A percentile compares a stretch with the other conserved stretches of the same genome.
phyloP scores from a whole-genome alignment of 2,888 invertebrate species.

The Fissipunctia ypsillon region DNA sequence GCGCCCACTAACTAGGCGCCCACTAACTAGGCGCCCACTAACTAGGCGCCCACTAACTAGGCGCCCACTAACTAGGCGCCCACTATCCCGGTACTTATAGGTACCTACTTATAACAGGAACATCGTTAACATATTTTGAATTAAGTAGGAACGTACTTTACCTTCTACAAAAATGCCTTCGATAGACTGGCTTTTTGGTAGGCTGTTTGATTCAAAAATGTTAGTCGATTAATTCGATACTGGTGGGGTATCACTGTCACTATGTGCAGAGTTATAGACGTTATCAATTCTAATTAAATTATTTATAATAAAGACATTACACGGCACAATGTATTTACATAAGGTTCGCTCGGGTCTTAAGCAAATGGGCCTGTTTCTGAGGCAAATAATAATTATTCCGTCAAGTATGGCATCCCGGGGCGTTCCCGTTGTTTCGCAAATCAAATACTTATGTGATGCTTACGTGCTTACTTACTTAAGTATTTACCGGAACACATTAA shows the following conservation, averaged over 20 bases:
- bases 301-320: conserved; percentile 58
- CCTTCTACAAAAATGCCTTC: no score
- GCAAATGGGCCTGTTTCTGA: conserved; percentile 53
- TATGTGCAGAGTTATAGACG: conserved; percentile 17
- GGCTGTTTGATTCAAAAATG: neutral
- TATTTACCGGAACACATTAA: conserved; percentile 54
- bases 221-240: neutral
- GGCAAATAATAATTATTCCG: conserved; percentile 60
- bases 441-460: conserved; percentile 61
- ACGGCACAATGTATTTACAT: conserved; percentile 54
- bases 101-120: no score
- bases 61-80: no score
- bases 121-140: no score
- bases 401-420: conserved; percentile 33
- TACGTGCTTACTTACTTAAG: conserved; percentile 59
- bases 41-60: no score
- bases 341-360: conserved; percentile 47
- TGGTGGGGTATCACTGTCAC: neutral
- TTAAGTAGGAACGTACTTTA: no score
- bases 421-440: conserved; percentile 53
- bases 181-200: no score
- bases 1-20: no score
- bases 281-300: conserved; percentile 52
- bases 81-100: no score
- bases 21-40: no score